Percentiles rank a stretch among this genome's conserved stretches.
phyloP scores from a whole-genome alignment of 2,888 invertebrate species.

The Smittia aterrima region DNA sequence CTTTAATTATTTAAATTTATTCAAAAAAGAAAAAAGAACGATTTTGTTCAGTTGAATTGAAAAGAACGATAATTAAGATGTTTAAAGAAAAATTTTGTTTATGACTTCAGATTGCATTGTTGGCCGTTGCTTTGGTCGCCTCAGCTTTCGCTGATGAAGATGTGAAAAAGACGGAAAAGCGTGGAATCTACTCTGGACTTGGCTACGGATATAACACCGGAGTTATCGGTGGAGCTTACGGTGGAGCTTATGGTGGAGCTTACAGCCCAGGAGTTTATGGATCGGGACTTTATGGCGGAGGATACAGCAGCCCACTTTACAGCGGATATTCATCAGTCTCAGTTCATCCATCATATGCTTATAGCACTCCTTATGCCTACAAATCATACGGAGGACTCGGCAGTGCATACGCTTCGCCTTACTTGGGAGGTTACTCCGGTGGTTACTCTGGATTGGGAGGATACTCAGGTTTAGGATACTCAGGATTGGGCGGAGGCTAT shows the following conservation, averaged over 20 bases:
- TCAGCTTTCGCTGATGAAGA: conserved; percentile 27
- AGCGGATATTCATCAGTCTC: conserved; percentile 29
- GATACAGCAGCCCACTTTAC: conserved; percentile 19
- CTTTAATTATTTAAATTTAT: not conserved
- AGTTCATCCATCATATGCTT: conserved; percentile 18
- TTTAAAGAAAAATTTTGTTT: not conserved
- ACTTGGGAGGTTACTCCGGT: not conserved
- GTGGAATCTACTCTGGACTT: conserved; percentile 14
- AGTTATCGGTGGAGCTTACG: not conserved
- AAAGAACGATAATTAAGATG: not conserved
- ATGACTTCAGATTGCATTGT: conserved; percentile 16
- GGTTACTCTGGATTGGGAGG: no score
- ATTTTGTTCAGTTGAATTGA: no score
- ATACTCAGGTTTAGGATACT: not conserved
- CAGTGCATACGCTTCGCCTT: not conserved
- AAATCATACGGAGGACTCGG: not conserved
- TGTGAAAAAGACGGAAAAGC: conserved; percentile 28
- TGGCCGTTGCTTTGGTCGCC: conserved; percentile 15
- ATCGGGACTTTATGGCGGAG: not conserved
- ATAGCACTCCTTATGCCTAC: not conserved
- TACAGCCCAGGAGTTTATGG: not conserved
- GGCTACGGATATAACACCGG: conserved; percentile 12
- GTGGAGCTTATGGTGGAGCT: not conserved
- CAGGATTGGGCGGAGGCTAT: not conserved
- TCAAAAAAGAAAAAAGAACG: not conserved